phyloP scores from a whole-genome alignment of 2,888 invertebrate species.

The Miltochrista miniata region DNA sequence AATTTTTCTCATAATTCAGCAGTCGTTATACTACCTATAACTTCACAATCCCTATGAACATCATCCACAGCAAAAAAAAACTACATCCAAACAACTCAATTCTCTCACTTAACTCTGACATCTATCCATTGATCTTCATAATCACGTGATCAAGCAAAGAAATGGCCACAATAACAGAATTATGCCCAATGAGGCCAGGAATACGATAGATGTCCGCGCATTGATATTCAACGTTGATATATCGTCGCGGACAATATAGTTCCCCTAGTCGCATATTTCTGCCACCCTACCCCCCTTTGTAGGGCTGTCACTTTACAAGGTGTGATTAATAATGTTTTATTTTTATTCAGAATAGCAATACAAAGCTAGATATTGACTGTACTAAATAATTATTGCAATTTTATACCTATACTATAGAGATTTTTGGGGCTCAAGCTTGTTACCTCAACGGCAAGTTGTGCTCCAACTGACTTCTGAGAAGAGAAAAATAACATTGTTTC shows the following conservation, averaged over 20 bases:
- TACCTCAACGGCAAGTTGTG: no score
- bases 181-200: conserved; percentile 58
- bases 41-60: neutral
- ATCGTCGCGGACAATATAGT: conserved; percentile 68
- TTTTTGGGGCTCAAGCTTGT: no score
- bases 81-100: conserved; percentile 21
- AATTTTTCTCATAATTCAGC: no score
- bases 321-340: neutral
- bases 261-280: conserved; percentile 58
- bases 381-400: no score
- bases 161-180: conserved; percentile 63
- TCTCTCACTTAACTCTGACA: conserved; percentile 34
- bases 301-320: conserved; percentile 46
- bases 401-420: no score
- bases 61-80: conserved; percentile 1
- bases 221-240: conserved; percentile 76
- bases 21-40: neutral
- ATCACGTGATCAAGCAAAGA: conserved; percentile 61
- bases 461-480: no score
- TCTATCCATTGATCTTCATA: conserved; percentile 57
- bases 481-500: no score
- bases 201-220: conserved; percentile 64
- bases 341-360: no score
- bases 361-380: no score
- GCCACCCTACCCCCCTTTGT: conserved; percentile 43